Evolutionary conservation across 2,113 vertebrate species (phyloP), one percentile per base, ranked within the genome.

Genomic region (Apaloderma vittatum): DNA sequence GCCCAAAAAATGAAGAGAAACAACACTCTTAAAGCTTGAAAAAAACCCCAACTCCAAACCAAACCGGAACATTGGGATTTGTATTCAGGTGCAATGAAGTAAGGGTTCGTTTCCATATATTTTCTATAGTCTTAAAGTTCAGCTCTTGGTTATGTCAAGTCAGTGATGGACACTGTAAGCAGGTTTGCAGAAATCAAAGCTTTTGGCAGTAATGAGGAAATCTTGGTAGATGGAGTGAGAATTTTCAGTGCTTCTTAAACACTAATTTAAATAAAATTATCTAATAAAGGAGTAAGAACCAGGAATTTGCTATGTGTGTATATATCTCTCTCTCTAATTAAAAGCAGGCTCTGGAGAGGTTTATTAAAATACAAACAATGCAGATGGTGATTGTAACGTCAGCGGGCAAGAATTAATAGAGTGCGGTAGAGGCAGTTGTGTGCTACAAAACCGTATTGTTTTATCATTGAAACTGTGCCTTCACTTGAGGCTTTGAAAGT

Each of bases 381-480:
- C 10, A 55, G 71, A 55, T 16, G 7, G 17, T 67, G 55, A 77
- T 81, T 43, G 11, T 51, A 54, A 26, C 74, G 79, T 70, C 63
- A 59, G 29, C 63, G 65, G 83, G 68, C 79, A 81, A 52, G 79
- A 94, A 86, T 91, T 94, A 86, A 74, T 86, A 55, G 59, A 67
- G 29, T 34, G 34, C 13, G 36, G 23, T 72, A 83, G 40, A 71
- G 27, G n/a, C 68, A 88, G n/a, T 87, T 80, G 20, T 37, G 34
- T 84, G 51, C 68, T 77, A 46, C 43, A 70, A 59, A 95, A 37
- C 3, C 0, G 0, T 48, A 9, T 26, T 88, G 40, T 77, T 90
- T 76, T 59, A 62, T 92, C 63, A 36, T 26, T 54, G 75, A 63
- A 74, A 81, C 48, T 12, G 15, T 66, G 36, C n/a, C 77, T 37